Evolutionary conservation across 2,888 invertebrate species (phyloP).

Genomic region (Asteroscopus sphinx): DNA sequence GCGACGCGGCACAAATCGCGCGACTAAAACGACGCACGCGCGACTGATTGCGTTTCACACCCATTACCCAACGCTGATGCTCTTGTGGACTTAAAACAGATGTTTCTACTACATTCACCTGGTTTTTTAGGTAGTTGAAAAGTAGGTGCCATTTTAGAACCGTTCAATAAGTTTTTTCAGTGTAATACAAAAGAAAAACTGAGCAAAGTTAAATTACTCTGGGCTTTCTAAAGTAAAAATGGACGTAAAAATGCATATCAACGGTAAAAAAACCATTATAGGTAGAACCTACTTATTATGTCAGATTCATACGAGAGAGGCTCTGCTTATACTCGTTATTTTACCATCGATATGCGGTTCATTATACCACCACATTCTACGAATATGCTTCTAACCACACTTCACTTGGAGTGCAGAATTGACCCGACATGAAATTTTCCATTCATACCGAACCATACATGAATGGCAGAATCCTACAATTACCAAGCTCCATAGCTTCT

Average conservation of each 20-base stretch:
- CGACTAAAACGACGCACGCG: constrained; percentile 56
- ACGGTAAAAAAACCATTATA: not conserved
- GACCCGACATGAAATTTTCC: not conserved
- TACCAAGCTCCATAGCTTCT: not conserved
- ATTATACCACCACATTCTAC: not conserved
- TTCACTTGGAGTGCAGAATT: not conserved
- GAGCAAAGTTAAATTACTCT: no score
- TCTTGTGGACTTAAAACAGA: constrained; percentile 30
- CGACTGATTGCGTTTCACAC: constrained; percentile 50
- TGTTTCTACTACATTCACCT: constrained; percentile 9
- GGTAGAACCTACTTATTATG: no score
- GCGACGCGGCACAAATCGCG: constrained; percentile 56
- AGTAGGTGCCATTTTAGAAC: not conserved
- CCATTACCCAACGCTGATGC: constrained; percentile 36
- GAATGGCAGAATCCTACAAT: no score
- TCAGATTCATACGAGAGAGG: no score
- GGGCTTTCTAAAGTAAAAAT: not conserved
- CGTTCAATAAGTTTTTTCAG: not conserved
- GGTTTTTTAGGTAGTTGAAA: not conserved
- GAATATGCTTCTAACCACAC: not conserved
- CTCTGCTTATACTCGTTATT: no score
- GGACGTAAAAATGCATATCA: not conserved
- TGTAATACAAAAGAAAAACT: no score
- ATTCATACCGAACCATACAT: no score
- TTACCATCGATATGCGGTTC: no score